A percentile compares a stretch with the other conserved stretches of the same genome.
phyloP scores from a whole-genome alignment of 2,113 vertebrate genomes.

The Xiphias gladius region DNA sequence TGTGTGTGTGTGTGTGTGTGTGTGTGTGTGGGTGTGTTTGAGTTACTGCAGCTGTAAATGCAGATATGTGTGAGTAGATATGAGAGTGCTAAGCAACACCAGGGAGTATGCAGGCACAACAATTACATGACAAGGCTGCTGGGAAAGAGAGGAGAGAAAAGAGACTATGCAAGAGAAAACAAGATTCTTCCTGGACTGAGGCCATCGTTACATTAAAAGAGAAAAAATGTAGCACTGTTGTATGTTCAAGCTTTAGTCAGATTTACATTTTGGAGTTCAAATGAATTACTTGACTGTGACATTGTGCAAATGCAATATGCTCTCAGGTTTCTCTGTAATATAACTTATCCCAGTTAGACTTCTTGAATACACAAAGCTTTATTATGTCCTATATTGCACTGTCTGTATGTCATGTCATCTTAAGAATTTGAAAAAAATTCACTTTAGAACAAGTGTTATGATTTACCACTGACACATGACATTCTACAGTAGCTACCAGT shows the following conservation, averaged over 20 bases:
- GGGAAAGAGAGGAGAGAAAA: neutral
- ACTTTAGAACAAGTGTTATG: too few relatives aligned
- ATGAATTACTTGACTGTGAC: neutral
- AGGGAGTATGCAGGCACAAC: slow-evolving; percentile 16
- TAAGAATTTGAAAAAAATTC: too few relatives aligned
- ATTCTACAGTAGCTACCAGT: too few relatives aligned
- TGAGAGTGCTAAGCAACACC: slow-evolving; percentile 5
- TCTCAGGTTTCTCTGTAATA: neutral
- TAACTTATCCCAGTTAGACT: too few relatives aligned
- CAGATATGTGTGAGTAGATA: slow-evolving; percentile 16
- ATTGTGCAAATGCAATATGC: neutral
- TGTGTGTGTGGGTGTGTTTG: neutral
- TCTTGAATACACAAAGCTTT: too few relatives aligned
- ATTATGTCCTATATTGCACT: too few relatives aligned
- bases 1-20: neutral
- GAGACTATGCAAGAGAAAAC: neutral
- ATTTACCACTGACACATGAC: too few relatives aligned
- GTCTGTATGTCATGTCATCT: too few relatives aligned
- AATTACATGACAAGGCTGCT: slow-evolving; percentile 7
- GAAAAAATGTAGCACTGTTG: neutral
- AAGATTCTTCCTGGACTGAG: neutral
- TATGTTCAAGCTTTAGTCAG: neutral
- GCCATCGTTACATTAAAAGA: neutral
- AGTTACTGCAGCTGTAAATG: neutral
- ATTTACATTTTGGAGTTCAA: neutral